Evolutionary conservation across 1,140 invertebrate species (phyloP), one percentile per base, ranked within the genome.

Genomic region (Polypedilum vanderplanki): DNA sequence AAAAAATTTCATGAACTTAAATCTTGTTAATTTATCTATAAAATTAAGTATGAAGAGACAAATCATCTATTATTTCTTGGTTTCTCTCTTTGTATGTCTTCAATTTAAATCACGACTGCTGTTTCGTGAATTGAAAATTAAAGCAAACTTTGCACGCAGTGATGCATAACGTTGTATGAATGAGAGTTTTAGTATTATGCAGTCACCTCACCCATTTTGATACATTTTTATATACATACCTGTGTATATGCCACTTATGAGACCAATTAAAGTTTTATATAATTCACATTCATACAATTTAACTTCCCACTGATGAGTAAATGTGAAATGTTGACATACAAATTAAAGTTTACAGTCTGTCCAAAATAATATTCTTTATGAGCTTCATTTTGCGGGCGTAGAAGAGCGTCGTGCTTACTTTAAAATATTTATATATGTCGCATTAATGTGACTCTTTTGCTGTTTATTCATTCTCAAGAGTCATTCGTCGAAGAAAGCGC

Each of bases 311-410:
- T 57, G 46, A 57, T 57, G 46, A 57, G n/a, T 12, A n/a, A 57
- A 57, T 57, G 46, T n/a, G 46, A 57, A 57, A n/a, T 57, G 46
- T 57, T 57, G 46, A 57, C 46, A 57, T 57, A 57, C 46, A 57
- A 57, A 57, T 57, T 57, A 57, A 57, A 57, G 46, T 57, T 57
- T 57, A 57, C 46, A 57, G n/a, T 57, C 46, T 57, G 46, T 57
- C 46, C n/a, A 57, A 57, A 57, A n/a, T 4, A 57, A 57, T 57
- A n/a, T n/a, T n/a, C 12, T 57, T 57, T 57, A 57, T 57, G 46
- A 57, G 8, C 24, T 33, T 33, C 24, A 33, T 33, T 33, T 33
- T 33, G 24, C 24, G 24, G 24, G 24, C 24, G 24, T 1, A 33
- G 5, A 33, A 33, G 24, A 33, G 24, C 24, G 24, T 1, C 24